Conservation (phyloP, 2,113 vertebrate genomes). For the Ranitomeya variabilis region DNA sequence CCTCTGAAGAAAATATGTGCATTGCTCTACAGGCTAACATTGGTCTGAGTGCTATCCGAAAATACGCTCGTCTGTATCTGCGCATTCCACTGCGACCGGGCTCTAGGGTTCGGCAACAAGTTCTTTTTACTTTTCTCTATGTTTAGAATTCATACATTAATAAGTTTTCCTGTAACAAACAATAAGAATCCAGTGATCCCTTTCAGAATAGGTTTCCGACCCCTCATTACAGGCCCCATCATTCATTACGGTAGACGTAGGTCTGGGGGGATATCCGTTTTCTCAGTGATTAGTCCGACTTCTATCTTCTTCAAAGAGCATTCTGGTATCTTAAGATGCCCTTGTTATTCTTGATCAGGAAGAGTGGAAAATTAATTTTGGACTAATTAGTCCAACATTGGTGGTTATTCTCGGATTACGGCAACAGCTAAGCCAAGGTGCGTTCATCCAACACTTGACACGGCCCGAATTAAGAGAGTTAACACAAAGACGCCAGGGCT, state of each 20-base stretch:
- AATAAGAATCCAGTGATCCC: conserved; percentile 6
- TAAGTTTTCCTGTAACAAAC: conserved; percentile 22
- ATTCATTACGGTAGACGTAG: conserved; percentile 7
- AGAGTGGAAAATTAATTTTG: conserved; percentile 90
- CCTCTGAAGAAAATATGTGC: too few species aligned
- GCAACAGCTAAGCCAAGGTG: conserved; percentile 63
- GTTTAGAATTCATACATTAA: conserved; percentile 44
- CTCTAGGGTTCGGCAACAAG: background rate
- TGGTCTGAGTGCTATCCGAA: too few species aligned
- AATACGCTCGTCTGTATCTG: too few species aligned
- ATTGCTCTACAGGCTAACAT: too few species aligned
- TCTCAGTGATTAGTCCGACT: conserved; percentile 62
- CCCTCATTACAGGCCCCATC: conserved; percentile 2
- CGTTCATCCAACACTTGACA: conserved; percentile 83
- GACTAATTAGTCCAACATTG: conserved; percentile 83
- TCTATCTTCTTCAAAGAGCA: background rate
- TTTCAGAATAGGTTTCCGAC: background rate
- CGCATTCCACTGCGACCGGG: background rate
- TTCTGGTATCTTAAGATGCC: conserved; percentile 59
- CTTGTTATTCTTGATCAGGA: conserved; percentile 74
- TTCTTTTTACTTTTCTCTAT: background rate
- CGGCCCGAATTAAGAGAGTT: conserved; percentile 71
- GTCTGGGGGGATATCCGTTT: conserved; percentile 51
- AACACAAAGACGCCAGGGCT: conserved; percentile 76
- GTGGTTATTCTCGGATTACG: conserved; percentile 82